Percentiles rank a stretch among this genome's conserved stretches.
phyloP scores from a whole-genome alignment of 2,888 invertebrate genomes.

The Eupithecia subfuscata region DNA sequence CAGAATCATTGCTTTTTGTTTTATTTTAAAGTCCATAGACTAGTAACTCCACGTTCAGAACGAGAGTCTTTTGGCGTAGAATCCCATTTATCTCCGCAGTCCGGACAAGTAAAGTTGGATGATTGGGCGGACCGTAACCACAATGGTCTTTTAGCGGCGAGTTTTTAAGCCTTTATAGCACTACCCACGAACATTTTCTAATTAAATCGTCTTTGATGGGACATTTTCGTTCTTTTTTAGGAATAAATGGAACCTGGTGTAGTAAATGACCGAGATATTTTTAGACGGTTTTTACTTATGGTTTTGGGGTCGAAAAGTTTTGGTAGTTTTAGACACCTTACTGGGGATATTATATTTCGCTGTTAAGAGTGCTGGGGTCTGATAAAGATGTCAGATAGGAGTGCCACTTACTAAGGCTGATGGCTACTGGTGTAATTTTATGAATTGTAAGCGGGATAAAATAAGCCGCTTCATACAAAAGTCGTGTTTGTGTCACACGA shows the following conservation, averaged over 20 bases:
- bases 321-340: neutral
- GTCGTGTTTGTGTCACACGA: no score
- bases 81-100: conserved; percentile 59
- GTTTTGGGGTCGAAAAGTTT: neutral
- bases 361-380: no score
- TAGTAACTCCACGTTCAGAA: conserved; percentile 34
- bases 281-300: neutral
- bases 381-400: no score
- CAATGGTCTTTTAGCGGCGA: conserved; percentile 42
- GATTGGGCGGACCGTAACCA: conserved; percentile 52
- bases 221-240: conserved; percentile 6
- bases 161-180: conserved; percentile 28
- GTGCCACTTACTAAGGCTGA: no score
- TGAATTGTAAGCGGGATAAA: neutral
- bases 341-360: neutral
- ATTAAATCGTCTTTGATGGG: conserved; percentile 25
- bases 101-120: conserved; percentile 55
- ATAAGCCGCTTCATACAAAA: neutral
- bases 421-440: no score
- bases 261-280: neutral
- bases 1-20: neutral
- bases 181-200: conserved; percentile 27
- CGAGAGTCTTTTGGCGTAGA: conserved; percentile 58
- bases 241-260: neutral
- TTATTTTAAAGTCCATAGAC: neutral